These are phyloP conservation scores for Strigamia transsilvanica DNA, from an alignment of 2,888 invertebrate genomes.

Conservation along the genomic window DNA sequence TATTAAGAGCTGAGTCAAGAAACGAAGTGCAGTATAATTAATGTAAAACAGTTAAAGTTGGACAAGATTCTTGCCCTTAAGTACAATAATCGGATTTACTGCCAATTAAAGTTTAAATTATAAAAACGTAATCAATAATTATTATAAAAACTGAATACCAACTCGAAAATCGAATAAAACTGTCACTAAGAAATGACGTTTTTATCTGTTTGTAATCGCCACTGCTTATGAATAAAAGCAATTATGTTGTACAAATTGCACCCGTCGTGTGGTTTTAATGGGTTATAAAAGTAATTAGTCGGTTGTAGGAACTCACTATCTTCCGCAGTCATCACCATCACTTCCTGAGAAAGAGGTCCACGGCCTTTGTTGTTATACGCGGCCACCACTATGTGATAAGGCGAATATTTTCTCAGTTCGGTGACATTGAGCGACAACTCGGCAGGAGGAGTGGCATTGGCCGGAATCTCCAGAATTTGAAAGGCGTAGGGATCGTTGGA, in stretches of 20 bases:
- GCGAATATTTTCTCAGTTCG: slow-evolving; percentile 63
- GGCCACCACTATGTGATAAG: slow-evolving; percentile 63
- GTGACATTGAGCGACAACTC: slow-evolving; percentile 58
- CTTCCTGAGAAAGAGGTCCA: slow-evolving; percentile 62
- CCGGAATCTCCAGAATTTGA: slow-evolving; percentile 52
- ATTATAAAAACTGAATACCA: neutral
- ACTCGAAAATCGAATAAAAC: neutral
- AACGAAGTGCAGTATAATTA: too few species aligned
- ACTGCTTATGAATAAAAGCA: slow-evolving; percentile 43
- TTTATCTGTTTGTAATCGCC: slow-evolving; percentile 46
- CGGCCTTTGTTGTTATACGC: slow-evolving; percentile 63
- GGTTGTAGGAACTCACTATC: slow-evolving; percentile 61
- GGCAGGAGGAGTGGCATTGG: slow-evolving; percentile 55
- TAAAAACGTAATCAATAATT: too few species aligned
- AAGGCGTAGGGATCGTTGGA: slow-evolving; percentile 55
- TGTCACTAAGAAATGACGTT: neutral
- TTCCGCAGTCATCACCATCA: slow-evolving; percentile 62
- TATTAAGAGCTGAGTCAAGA: too few species aligned
- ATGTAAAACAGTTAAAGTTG: too few species aligned
- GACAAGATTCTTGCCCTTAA: too few species aligned
- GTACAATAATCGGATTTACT: too few species aligned
- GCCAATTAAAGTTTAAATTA: too few species aligned
- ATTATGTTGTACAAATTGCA: slow-evolving; percentile 40
- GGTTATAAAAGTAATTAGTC: slow-evolving; percentile 49
- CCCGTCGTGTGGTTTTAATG: slow-evolving; percentile 49